Evolutionary conservation across 2,888 invertebrate species (phyloP).

Genomic region (Dexiosoma caninum): DNA sequence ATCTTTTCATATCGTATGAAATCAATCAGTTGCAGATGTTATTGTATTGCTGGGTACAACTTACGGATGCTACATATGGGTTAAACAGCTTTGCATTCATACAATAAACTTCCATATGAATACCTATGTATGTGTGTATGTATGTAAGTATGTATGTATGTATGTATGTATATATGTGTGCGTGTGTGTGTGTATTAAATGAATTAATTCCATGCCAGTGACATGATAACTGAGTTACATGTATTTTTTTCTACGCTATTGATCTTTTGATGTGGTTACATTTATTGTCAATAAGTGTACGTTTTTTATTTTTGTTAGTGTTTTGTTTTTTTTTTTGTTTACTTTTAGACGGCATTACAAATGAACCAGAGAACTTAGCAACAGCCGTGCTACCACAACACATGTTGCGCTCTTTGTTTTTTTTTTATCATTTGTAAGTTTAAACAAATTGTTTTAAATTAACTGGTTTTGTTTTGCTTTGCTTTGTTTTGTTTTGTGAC

Average conservation of each 20-base stretch:
- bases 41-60: not conserved
- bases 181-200: too few relatives aligned
- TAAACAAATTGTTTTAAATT: slow-evolving; percentile 45
- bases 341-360: not conserved
- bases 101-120: not conserved
- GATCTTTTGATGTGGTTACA: slow-evolving; percentile 16
- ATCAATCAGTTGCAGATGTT: not conserved
- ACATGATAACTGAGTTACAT: not conserved
- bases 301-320: too few relatives aligned
- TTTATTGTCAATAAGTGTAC: slow-evolving; percentile 18
- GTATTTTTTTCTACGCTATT: not conserved
- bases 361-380: slow-evolving; percentile 15
- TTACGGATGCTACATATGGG: not conserved
- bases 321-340: too few relatives aligned
- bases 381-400: not conserved
- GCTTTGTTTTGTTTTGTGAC: slow-evolving; percentile 22
- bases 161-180: not conserved
- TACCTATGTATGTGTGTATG: too few relatives aligned
- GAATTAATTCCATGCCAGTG: not conserved
- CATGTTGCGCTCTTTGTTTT: slow-evolving; percentile 5
- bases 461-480: slow-evolving; percentile 40
- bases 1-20: too few relatives aligned
- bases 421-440: slow-evolving; percentile 26
- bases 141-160: not conserved
- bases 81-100: not conserved